phyloP scores from a whole-genome alignment of 1,140 invertebrate species.

The Aphaenogaster ashmeadi region DNA sequence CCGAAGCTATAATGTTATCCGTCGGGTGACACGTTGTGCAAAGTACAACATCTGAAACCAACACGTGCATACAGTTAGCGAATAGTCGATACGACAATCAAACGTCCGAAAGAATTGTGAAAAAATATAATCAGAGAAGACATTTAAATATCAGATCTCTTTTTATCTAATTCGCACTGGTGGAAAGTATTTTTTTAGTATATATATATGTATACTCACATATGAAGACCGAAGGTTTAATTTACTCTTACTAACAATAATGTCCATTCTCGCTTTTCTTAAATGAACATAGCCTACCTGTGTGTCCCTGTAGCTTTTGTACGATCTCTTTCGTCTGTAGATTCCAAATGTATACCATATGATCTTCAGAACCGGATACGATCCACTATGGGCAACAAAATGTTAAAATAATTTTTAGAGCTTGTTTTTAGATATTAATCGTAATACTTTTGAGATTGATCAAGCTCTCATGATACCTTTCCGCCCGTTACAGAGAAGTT shows the following conservation, averaged over 20 bases:
- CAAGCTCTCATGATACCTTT: constrained; percentile 89
- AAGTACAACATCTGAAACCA: constrained; percentile 95
- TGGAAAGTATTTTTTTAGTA: neutral
- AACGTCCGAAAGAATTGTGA: neutral
- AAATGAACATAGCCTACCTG: constrained; percentile 88
- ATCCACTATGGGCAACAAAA: constrained; percentile 93
- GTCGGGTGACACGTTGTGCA: constrained; percentile 99
- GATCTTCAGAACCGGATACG: constrained; percentile 99
- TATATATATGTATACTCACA: neutral
- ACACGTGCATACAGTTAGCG: neutral
- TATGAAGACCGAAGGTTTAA: neutral
- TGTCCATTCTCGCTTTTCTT: constrained; percentile 2
- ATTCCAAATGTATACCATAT: constrained; percentile 99
- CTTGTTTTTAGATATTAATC: neutral
- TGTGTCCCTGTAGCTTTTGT: constrained; percentile 98
- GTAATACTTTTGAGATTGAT: constrained; percentile 13
- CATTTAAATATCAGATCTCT: constrained; percentile 10
- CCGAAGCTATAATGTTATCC: constrained; percentile 99
- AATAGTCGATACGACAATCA: neutral
- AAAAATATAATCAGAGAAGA: constrained; percentile 23
- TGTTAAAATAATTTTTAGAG: neutral
- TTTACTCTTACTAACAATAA: neutral
- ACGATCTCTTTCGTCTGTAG: constrained; percentile 99
- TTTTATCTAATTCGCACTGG: neutral
- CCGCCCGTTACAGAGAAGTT: constrained; percentile 99